A percentile compares a stretch with the other conserved stretches of the same genome.
These are phyloP conservation scores for Amiota minor DNA, from an alignment of 2,888 invertebrate genomes.

Conservation along the genomic window DNA sequence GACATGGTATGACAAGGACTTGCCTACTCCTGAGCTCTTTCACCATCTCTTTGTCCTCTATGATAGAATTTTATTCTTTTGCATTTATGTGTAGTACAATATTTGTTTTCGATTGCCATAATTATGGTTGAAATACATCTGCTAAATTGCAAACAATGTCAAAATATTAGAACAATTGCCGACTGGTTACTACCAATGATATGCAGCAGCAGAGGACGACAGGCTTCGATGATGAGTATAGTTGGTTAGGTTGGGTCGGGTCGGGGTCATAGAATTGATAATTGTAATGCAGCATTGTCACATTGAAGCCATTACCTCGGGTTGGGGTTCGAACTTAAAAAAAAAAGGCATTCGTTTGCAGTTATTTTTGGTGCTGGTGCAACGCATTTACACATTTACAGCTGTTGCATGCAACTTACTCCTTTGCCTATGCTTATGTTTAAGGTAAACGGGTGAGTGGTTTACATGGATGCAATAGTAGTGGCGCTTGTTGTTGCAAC, in stretches of 20 bases:
- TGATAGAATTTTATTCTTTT: neutral
- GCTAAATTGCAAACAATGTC: conserved; percentile 40
- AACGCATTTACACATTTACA: neutral
- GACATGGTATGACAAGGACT: neutral
- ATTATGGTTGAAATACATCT: conserved; percentile 51
- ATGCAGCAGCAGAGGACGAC: conserved; percentile 32
- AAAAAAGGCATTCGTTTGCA: neutral
- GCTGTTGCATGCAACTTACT: neutral
- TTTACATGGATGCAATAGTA: neutral
- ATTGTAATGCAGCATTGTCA: conserved; percentile 27
- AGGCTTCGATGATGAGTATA: too few species aligned
- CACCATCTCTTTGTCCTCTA: too few species aligned
- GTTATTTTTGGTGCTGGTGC: neutral
- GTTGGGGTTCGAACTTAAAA: too few species aligned
- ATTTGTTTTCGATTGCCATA: conserved; percentile 55
- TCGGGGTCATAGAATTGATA: conserved; percentile 39
- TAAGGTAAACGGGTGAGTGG: too few species aligned
- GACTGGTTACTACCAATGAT: conserved; percentile 27
- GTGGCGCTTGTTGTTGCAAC: conserved; percentile 16
- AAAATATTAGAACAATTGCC: conserved; percentile 61
- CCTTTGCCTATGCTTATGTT: too few species aligned
- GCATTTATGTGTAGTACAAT: neutral
- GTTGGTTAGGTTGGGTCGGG: too few species aligned
- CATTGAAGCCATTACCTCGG: neutral
- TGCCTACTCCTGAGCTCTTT: neutral